phyloP scores from a whole-genome alignment of 2,888 invertebrate species.

The Pocota personata region DNA sequence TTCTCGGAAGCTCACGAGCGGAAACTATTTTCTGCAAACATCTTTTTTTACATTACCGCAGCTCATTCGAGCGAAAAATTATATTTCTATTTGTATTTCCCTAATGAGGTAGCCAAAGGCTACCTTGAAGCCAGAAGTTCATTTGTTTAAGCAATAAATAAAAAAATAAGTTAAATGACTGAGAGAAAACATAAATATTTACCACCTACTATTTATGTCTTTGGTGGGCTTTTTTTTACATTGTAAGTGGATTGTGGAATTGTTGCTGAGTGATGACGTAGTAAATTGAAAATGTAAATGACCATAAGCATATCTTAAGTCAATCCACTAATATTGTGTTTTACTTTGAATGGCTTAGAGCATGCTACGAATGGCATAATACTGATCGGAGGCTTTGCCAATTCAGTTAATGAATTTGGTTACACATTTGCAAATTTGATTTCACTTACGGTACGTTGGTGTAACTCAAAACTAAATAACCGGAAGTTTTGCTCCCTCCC shows the following conservation, averaged over 20 bases:
- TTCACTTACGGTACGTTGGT: too few relatives aligned
- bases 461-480: too few relatives aligned
- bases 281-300: not conserved
- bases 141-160: conserved; percentile 18
- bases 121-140: conserved; percentile 36
- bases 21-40: conserved; percentile 45
- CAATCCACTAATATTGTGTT: too few relatives aligned
- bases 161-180: not conserved
- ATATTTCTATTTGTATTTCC: conserved; percentile 35
- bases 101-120: conserved; percentile 10
- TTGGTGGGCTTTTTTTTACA: not conserved
- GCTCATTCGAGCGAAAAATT: conserved; percentile 55
- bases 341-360: too few relatives aligned
- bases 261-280: too few relatives aligned
- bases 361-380: too few relatives aligned
- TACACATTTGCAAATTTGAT: too few relatives aligned
- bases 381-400: too few relatives aligned
- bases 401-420: too few relatives aligned
- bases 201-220: not conserved
- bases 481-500: too few relatives aligned
- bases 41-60: conserved; percentile 23
- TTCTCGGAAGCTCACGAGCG: conserved; percentile 48
- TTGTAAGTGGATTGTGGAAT: not conserved
- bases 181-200: conserved; percentile 6
- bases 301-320: too few relatives aligned